Conservation (phyloP, 2,797 vertebrate species). For the Lithobates sylvaticus region DNA sequence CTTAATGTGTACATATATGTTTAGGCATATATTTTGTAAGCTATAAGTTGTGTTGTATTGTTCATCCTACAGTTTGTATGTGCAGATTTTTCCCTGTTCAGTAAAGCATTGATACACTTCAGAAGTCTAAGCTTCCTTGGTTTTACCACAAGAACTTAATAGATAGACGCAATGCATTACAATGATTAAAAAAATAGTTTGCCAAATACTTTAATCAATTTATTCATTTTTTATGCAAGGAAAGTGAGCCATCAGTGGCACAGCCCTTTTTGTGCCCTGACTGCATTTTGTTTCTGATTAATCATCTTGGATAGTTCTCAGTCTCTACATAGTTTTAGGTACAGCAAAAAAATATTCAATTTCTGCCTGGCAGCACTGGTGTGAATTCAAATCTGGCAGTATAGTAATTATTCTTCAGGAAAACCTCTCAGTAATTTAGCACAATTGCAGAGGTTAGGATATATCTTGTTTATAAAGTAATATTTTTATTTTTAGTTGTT, state of each 20-base stretch:
- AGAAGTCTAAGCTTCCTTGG: too few relatives aligned
- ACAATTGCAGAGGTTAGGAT: neutral
- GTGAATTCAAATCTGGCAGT: conserved; percentile 12
- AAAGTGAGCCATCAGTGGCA: conserved; percentile 2
- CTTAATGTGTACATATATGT: too few relatives aligned
- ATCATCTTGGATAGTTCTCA: conserved; percentile 32
- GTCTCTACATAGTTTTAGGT: conserved; percentile 19
- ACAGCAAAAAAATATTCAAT: conserved; percentile 9
- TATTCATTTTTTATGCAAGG: conserved; percentile 12
- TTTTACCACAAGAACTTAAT: too few relatives aligned
- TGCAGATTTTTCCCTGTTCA: too few relatives aligned
- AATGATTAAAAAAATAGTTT: neutral
- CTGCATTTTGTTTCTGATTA: conserved; percentile 31
- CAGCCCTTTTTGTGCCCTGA: conserved; percentile 1
- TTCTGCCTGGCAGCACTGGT: conserved; percentile 26
- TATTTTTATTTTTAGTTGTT: neutral
- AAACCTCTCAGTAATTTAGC: neutral
- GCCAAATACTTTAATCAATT: neutral
- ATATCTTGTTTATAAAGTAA: neutral
- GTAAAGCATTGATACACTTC: too few relatives aligned
- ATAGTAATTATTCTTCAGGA: conserved; percentile 22
- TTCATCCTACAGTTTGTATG: too few relatives aligned
- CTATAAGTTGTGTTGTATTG: too few relatives aligned
- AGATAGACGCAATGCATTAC: too few relatives aligned
- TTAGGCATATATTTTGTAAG: too few relatives aligned